phyloP scores from a whole-genome alignment of 2,888 invertebrate species.

The Piscicola geometra region DNA sequence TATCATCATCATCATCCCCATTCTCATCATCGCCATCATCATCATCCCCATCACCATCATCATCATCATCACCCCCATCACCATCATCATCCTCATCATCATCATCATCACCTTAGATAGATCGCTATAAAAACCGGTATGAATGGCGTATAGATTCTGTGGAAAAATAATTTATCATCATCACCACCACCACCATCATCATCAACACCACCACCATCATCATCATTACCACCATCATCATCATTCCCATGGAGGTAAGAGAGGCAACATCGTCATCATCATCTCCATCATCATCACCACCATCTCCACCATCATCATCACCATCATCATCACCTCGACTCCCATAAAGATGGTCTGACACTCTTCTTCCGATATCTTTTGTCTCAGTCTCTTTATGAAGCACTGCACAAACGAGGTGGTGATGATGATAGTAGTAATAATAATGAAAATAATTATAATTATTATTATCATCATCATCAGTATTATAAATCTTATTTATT shows the following conservation, averaged over 20 bases:
- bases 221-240: not conserved
- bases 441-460: no score
- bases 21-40: no score
- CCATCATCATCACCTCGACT: constrained; percentile 68
- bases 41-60: no score
- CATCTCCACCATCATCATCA: no score
- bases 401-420: no score
- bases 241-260: not conserved
- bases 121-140: constrained; percentile 76
- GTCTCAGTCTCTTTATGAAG: constrained; percentile 60
- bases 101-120: constrained; percentile 60
- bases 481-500: no score
- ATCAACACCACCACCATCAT: not conserved
- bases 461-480: no score
- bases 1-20: no score
- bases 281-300: no score
- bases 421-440: not conserved
- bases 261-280: not conserved
- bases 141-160: constrained; percentile 79
- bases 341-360: constrained; percentile 78
- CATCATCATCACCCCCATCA: no score
- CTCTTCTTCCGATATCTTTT: constrained; percentile 70
- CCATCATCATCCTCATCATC: no score
- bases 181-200: not conserved
- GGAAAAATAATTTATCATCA: not conserved